Percentiles rank a stretch among this genome's conserved stretches.
Evolutionary conservation across 2,797 vertebrate genomes (phyloP).

Genomic region (Acanthurus tractus): DNA sequence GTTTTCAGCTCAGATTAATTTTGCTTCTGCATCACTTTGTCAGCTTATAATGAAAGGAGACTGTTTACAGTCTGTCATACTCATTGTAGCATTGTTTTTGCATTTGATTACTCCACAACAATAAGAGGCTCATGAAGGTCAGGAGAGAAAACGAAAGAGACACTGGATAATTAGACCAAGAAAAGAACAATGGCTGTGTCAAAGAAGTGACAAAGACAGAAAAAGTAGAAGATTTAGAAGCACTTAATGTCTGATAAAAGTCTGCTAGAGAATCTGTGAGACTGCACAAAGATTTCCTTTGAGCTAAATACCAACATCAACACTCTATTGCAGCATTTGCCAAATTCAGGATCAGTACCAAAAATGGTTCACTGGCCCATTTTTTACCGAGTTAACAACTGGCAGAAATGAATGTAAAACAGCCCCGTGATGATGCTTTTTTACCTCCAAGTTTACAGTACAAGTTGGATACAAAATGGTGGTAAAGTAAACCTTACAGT

Average conservation of each 20-base stretch:
- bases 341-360: no score
- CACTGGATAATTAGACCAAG: background rate
- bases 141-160: constrained; percentile 12
- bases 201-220: background rate
- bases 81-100: constrained; percentile 21
- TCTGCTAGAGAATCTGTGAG: background rate
- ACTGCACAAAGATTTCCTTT: background rate
- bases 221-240: background rate
- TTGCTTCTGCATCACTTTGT: constrained; percentile 29
- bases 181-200: background rate
- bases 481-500: no score
- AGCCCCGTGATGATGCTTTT: no score
- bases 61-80: constrained; percentile 21
- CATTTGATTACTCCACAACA: background rate
- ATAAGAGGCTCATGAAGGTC: background rate
- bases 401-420: no score
- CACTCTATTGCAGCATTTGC: background rate
- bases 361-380: no score
- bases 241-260: background rate
- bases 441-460: no score
- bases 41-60: constrained; percentile 25
- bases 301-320: constrained; percentile 3
- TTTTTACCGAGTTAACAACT: no score
- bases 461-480: no score
- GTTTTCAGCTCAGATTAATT: constrained; percentile 41